Conservation (phyloP, 2,888 invertebrate species). For the Ferdinandea cuprea region DNA sequence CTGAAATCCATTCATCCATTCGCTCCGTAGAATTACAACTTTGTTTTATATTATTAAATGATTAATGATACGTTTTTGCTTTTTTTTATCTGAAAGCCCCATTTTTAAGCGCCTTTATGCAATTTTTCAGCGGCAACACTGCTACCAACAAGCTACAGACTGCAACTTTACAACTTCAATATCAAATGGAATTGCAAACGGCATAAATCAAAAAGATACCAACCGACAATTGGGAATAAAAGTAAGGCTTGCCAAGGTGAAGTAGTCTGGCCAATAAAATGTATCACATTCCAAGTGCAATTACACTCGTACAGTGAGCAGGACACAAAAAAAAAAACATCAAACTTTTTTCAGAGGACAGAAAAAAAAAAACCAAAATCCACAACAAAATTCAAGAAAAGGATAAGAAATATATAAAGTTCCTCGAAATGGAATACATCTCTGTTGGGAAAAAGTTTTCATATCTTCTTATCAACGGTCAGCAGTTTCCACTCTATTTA, state of each 20-base stretch:
- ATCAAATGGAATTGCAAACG: neutral
- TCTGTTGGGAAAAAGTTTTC: conserved; percentile 69
- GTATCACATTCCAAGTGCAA: conserved; percentile 47
- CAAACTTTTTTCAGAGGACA: conserved; percentile 25
- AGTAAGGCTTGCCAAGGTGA: conserved; percentile 14
- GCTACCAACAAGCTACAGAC: neutral
- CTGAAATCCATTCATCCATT: no score
- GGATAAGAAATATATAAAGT: conserved; percentile 33
- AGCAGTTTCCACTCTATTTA: conserved; percentile 75
- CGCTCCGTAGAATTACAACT: no score
- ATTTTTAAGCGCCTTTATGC: no score
- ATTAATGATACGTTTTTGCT: no score
- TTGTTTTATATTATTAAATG: no score
- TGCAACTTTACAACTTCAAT: neutral
- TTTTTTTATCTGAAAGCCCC: no score
- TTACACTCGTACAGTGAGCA: neutral
- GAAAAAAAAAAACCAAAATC: conserved; percentile 10
- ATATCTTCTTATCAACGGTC: conserved; percentile 72
- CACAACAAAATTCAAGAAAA: conserved; percentile 16
- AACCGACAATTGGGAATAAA: neutral
- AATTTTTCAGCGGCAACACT: no score
- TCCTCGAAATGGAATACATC: conserved; percentile 57
- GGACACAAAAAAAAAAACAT: neutral
- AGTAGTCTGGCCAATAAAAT: conserved; percentile 62
- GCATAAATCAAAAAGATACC: neutral